Evolutionary conservation across 1,140 invertebrate genomes (phyloP), one percentile per base, ranked within the genome.

Genomic region (Euschistus heros): DNA sequence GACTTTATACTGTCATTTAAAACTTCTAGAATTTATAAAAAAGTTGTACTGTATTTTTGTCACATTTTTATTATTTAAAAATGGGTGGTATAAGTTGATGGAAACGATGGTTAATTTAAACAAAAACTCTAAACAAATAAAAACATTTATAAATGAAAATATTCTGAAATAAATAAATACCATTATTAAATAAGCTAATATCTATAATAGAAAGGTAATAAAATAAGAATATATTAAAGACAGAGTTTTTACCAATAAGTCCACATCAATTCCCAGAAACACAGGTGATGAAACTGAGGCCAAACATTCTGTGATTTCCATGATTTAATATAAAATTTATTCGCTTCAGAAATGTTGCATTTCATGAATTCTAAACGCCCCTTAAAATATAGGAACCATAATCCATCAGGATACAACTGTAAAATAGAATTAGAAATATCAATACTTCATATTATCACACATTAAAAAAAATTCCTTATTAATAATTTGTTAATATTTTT

Each of bases 211-310:
- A 69, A 46, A 27, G 54, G 52, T 54, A 59, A 46, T 46, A 67
- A 30, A 26, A 54, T 6, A 57, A n/a, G 7, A 60, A 27, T 4
- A 37, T 24, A 6, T 18, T n/a, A 13, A 50, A 50, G 47, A 50
- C 5, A 50, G 22, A 52, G 52, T 65, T 33, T 77, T 76, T 75
- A 88, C 86, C 85, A 84, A 72, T 92, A 82, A 10, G 89, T 84
- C 92, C 93, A 97, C 79, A 94, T 84, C 24, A 97, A 78, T 76
- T 98, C 94, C 95, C 94, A 98, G 75, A 86, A 96, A 74, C 92
- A 95, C 0, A 97, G 74, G 75, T 97, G 92, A 76, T 96, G 92
- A 75, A 97, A 95, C 73, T 97, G 94, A 5, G 86, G 84, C 91
- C 94, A 98, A 10, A 89, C 78, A 67, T 84, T 76, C 73, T 96